Base-by-base conservation (phyloP, 2,113 vertebrate species). In the Triplophysa siluroides region DNA sequence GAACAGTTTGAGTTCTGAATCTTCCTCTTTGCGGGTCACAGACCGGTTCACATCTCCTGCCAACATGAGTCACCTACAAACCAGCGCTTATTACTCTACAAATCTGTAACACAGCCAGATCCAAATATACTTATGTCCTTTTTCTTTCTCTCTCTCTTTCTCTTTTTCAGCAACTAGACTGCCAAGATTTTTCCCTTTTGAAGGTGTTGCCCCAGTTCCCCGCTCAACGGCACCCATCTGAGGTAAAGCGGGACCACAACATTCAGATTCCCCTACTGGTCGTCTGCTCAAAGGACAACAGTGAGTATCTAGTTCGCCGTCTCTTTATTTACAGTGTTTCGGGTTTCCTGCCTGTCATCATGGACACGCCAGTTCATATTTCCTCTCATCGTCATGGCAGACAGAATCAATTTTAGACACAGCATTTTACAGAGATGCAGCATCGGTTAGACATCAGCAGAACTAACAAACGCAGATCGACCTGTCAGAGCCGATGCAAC, bases 381-480 rank as follows among this genome's bases (percentile, higher is more conserved):
- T 84, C 50, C 71, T 78, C 38, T 62, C 78, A 71, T 64, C 62
- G 58, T 14, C 47, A 33, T 58, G 62, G 60, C 52, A 66, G 71
- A 76, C 74, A 76, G 47, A 79, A 84, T 82, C 80, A 65, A 76
- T 84, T 79, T 24, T 47, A 76, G 80, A 75, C 80, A 70, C 79
- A 62, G 71, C 47, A 47, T 58, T 58, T 78, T 78, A 67, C 64
- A 71, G 62, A 74, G 69, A 72, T 29, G n/a, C 14, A 45, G 58
- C 47, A 29, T 58, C 56, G 64, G 70, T 76, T 67, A 12, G 24
- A 77, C 26, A 77, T 65, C 60, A 76, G 75, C 75, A 77, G 75
- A 77, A 65, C 62, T 77, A 77, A 77, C 75, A 77, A 11, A 65
- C 18, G 16, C 13, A 8, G 26, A 38, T 77, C 24, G 24, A 66